These are phyloP conservation scores for Ochropacha duplaris DNA, from an alignment of 2,888 invertebrate species.

Conservation along the genomic window DNA sequence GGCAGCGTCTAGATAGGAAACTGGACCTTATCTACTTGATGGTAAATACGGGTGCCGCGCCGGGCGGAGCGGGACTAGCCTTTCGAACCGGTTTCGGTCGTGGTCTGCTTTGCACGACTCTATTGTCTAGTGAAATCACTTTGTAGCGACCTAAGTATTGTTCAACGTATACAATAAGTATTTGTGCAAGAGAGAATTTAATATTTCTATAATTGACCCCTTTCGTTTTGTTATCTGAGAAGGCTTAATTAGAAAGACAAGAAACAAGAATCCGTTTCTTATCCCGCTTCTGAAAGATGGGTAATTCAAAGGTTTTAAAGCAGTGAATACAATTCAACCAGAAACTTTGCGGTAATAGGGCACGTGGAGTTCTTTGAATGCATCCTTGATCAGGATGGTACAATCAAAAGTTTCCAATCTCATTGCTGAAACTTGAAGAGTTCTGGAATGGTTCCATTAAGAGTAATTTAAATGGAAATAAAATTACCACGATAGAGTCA, in stretches of 20 bases:
- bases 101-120: constrained; percentile 60
- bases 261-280: background rate
- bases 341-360: background rate
- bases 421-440: background rate
- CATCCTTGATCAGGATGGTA: background rate
- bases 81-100: constrained; percentile 59
- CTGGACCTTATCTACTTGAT: constrained; percentile 35
- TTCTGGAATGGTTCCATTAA: no score
- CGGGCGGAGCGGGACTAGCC: constrained; percentile 27
- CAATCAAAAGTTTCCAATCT: background rate
- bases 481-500: background rate
- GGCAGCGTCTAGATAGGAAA: constrained; percentile 37
- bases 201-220: background rate
- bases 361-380: background rate
- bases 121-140: constrained; percentile 65
- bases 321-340: background rate
- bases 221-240: background rate
- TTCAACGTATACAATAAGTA: constrained; percentile 1
- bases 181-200: background rate
- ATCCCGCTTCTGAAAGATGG: background rate
- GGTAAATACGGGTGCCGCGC: constrained; percentile 17
- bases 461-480: background rate
- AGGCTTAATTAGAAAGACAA: background rate
- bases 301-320: background rate
- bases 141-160: constrained; percentile 31